These are phyloP conservation scores for Lagopus muta DNA, from an alignment of 2,113 vertebrate species.

Conservation along the genomic window DNA sequence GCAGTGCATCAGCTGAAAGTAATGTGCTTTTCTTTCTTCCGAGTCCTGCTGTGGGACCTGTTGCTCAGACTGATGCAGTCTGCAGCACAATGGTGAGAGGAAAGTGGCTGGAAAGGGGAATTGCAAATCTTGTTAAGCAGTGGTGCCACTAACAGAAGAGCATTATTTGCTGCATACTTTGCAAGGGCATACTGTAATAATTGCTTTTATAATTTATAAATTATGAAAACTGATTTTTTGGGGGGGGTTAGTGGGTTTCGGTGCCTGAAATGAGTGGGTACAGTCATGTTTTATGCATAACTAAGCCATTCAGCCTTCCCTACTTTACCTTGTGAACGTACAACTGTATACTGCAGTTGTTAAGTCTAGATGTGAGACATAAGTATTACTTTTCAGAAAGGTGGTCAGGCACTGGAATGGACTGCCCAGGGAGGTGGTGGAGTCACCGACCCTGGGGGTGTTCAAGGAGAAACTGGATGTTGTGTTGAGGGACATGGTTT, in stretches of 20 bases:
- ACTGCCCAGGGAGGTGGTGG: no score
- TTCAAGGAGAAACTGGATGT: no score
- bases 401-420: no score
- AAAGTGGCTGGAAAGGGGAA: background rate
- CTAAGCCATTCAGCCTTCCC: background rate
- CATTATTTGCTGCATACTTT: background rate
- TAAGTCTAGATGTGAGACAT: background rate
- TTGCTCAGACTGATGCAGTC: background rate
- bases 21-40: background rate
- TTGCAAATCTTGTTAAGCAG: background rate
- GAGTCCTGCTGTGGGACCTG: background rate
- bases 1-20: background rate
- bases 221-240: background rate
- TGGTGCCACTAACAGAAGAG: background rate
- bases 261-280: background rate
- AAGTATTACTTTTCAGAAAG: no score
- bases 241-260: background rate
- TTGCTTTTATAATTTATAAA: background rate
- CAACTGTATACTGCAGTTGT: background rate
- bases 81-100: background rate
- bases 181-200: background rate
- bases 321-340: background rate
- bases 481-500: no score
- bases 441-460: no score
- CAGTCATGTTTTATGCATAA: background rate